phyloP scores from a whole-genome alignment of 1,140 invertebrate species.

The Araneus ventricosus region DNA sequence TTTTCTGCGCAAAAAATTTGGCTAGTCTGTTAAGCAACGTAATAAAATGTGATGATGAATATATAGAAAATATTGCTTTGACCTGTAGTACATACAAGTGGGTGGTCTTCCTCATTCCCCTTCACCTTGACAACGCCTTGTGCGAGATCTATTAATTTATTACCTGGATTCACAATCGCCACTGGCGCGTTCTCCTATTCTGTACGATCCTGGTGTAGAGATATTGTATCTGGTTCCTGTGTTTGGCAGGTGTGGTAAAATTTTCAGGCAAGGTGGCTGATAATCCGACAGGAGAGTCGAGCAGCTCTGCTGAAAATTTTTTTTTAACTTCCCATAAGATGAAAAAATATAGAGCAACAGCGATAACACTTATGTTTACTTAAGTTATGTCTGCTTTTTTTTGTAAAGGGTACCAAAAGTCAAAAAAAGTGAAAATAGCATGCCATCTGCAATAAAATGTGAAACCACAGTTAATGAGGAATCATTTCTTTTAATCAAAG shows the following conservation, averaged over 20 bases:
- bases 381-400: no score
- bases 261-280: constrained; percentile 31
- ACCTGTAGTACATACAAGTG: constrained; percentile 75
- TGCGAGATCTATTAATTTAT: constrained; percentile 72
- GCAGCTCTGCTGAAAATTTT: neutral
- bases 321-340: neutral
- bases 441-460: no score
- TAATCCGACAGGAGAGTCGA: constrained; percentile 7
- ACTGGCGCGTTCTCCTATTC: constrained; percentile 50
- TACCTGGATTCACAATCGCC: constrained; percentile 74
- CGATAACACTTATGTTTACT: no score
- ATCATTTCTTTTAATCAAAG: no score
- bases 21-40: no score
- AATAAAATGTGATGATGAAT: no score
- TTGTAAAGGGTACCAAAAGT: no score
- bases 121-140: constrained; percentile 65
- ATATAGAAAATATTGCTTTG: neutral
- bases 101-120: constrained; percentile 75
- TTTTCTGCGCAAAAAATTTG: no score
- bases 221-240: neutral
- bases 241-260: neutral
- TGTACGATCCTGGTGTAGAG: constrained; percentile 55
- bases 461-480: no score
- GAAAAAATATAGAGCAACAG: neutral
- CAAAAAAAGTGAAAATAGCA: no score